Base-by-base conservation (phyloP, 2,888 invertebrate species). In the Dendrolimus pini region DNA sequence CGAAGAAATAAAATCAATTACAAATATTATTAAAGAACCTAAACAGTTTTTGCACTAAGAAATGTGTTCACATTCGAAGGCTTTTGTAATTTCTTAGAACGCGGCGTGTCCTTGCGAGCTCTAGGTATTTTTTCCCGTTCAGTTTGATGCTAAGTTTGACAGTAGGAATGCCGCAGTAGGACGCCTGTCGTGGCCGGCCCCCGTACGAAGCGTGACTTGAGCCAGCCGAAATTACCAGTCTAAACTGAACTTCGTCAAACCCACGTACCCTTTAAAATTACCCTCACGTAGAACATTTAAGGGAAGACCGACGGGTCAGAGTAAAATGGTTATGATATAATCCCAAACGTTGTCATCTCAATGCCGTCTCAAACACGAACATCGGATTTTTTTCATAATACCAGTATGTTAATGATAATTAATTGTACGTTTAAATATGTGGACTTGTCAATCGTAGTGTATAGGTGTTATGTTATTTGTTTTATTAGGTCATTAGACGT, bases 341-440 rank as follows among this genome's bases (percentile, higher is more conserved):
- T 86, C 80, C 84, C 75, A 80, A 71, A 75, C 72, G 82, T 82
- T 89, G 89, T 89, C 87, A 77, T 88, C 86, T 89, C 89, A 89
- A 89, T 89, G 89, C 87, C 88, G 82, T 77, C 77, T 81, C 70
- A 75, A 74, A 73, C 89, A 89, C 89, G 89, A 86, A 74, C 75
- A 83, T 83, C 80, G 69, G 77, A 76, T 78, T 80, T 82, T 83
- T 86, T 85, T 80, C 76, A 69, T 74, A 65, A 30, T 30, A 30
- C 30, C 30, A 74, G 72, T 80, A 70, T 80, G 70, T 77, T 85
- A 86, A 84, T 84, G 80, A 83, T 85, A 82, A 87, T 85, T 87
- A 86, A 87, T 88, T 83, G 85, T 79, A 71, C 70, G 75, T 71
- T 77, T 80, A 84, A 80, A 84, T 82, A 80, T 72, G 75, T 77